These are phyloP conservation scores for Theretra japonica DNA, from an alignment of 2,888 invertebrate genomes.

Conservation along the genomic window DNA sequence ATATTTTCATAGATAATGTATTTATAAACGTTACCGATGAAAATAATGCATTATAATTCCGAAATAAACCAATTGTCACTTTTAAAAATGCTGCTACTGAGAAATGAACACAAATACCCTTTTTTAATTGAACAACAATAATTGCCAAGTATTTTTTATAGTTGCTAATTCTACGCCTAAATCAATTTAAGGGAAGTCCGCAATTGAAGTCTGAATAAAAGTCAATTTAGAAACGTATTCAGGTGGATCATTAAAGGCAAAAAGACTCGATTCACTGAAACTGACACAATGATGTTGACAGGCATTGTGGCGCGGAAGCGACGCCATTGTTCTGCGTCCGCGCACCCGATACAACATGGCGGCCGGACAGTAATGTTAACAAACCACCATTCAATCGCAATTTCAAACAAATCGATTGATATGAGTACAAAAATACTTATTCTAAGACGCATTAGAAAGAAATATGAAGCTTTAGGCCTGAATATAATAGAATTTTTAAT, in stretches of 20 bases:
- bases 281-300: slow-evolving; percentile 30
- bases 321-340: slow-evolving; percentile 32
- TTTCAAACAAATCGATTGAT: neutral
- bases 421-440: neutral
- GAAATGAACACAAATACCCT: no score
- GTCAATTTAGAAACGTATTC: slow-evolving; percentile 11
- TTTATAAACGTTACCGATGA: neutral
- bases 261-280: slow-evolving; percentile 25
- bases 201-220: neutral
- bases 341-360: slow-evolving; percentile 31
- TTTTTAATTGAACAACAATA: no score
- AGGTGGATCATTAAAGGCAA: slow-evolving; percentile 11
- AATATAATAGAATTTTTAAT: no score
- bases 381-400: slow-evolving; percentile 25
- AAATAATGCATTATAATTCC: no score
- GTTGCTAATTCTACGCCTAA: neutral
- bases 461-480: no score
- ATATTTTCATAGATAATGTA: neutral
- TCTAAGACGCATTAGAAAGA: no score
- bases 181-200: slow-evolving; percentile 4
- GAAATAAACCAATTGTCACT: no score
- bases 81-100: no score
- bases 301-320: slow-evolving; percentile 33
- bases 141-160: no score
- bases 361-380: slow-evolving; percentile 25